Conservation (phyloP, 2,888 invertebrate species). For the Carterocephalus palaemon region DNA sequence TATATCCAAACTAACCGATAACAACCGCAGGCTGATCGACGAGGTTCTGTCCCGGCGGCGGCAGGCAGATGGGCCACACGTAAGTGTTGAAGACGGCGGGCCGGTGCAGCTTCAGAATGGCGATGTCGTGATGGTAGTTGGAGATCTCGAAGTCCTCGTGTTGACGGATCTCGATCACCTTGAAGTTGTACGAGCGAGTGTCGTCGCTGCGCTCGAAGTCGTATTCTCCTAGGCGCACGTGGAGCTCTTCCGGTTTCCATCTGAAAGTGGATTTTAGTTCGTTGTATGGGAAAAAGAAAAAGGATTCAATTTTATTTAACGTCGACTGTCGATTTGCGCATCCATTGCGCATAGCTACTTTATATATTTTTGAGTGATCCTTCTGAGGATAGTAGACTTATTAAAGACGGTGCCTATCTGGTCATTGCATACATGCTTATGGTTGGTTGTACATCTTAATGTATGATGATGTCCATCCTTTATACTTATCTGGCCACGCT, state of each 20-base stretch:
- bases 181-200: conserved; percentile 84
- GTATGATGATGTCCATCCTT: too few relatives aligned
- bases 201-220: conserved; percentile 84
- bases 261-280: conserved; percentile 49
- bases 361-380: too few relatives aligned
- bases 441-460: too few relatives aligned
- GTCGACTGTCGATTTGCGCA: too few relatives aligned
- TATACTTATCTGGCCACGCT: too few relatives aligned
- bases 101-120: conserved; percentile 82
- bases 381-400: too few relatives aligned
- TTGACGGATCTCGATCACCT: conserved; percentile 80
- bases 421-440: too few relatives aligned
- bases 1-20: conserved; percentile 72
- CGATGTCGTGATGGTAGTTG: conserved; percentile 88
- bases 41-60: conserved; percentile 80
- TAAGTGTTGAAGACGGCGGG: conserved; percentile 85
- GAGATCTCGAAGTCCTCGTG: conserved; percentile 83
- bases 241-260: conserved; percentile 79
- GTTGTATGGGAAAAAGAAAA: not conserved
- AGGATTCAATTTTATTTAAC: too few relatives aligned
- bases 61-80: conserved; percentile 91
- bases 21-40: conserved; percentile 82
- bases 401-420: too few relatives aligned
- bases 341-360: too few relatives aligned
- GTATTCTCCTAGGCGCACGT: conserved; percentile 89